A percentile compares a stretch with the other conserved stretches of the same genome.
Conservation (phyloP, 2,113 vertebrate genomes). For the Craseonycteris thonglongyai region DNA sequence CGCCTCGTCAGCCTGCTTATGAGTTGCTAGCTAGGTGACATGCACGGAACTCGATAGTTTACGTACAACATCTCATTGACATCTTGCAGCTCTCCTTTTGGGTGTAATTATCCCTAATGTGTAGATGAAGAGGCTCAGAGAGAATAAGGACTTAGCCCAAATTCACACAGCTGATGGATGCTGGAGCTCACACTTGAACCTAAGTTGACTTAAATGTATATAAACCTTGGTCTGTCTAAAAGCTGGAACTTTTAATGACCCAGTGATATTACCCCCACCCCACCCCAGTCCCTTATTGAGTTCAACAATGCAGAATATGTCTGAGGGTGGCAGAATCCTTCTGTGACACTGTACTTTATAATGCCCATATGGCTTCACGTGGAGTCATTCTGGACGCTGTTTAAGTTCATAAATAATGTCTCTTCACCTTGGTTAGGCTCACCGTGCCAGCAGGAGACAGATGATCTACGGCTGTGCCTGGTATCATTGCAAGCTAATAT, state of each 20-base stretch:
- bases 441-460: conserved; percentile 67
- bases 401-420: conserved; percentile 63
- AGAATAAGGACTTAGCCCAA: background rate
- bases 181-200: background rate
- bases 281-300: background rate
- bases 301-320: background rate
- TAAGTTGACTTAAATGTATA: background rate
- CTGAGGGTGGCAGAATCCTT: background rate
- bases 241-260: background rate
- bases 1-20: no score
- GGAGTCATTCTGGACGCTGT: background rate
- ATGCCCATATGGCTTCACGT: conserved; percentile 16
- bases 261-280: background rate
- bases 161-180: background rate
- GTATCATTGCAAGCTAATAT: conserved; percentile 61
- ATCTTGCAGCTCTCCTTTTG: background rate
- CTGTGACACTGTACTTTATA: background rate
- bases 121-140: background rate
- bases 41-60: rapidly evolving
- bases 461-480: conserved; percentile 64
- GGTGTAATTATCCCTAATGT: background rate
- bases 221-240: background rate
- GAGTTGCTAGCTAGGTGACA: background rate
- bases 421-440: conserved; percentile 62
- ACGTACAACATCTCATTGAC: background rate